Conservation (phyloP, 1,140 invertebrate species). For the Conus betulinus region DNA sequence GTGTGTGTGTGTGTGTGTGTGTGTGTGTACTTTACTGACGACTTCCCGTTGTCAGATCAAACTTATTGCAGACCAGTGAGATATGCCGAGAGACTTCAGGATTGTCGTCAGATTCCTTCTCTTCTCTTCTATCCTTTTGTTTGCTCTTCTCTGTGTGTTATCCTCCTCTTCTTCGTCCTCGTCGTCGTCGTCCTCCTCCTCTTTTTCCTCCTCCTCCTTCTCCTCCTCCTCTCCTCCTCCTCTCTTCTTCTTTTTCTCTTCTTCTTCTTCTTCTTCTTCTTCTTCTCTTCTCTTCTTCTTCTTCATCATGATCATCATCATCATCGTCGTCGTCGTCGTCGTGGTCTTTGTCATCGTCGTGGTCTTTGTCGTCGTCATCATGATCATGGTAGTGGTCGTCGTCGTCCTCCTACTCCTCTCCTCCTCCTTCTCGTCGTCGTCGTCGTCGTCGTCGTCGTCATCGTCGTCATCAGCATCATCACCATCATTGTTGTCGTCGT, state of each 20-base stretch:
- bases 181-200: no score
- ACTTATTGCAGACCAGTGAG: no score
- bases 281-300: neutral
- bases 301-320: neutral
- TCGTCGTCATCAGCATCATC: no score
- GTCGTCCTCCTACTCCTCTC: no score
- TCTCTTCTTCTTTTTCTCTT: neutral
- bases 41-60: no score
- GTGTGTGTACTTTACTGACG: no score
- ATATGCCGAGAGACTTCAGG: no score
- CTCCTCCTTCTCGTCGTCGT: neutral
- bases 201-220: constrained; percentile 10
- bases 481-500: neutral
- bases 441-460: neutral
- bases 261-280: constrained; percentile 11
- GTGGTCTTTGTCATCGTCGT: no score
- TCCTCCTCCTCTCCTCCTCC: constrained; percentile 2
- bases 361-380: no score
- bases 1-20: no score
- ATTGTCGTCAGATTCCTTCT: neutral
- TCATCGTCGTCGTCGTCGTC: neutral
- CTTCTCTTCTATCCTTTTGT: neutral
- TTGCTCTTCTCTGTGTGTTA: no score
- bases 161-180: no score
- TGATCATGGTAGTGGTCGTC: neutral